A percentile compares a stretch with the other conserved stretches of the same genome.
phyloP scores from a whole-genome alignment of 2,888 invertebrate species.

The Diarsia dahlii region DNA sequence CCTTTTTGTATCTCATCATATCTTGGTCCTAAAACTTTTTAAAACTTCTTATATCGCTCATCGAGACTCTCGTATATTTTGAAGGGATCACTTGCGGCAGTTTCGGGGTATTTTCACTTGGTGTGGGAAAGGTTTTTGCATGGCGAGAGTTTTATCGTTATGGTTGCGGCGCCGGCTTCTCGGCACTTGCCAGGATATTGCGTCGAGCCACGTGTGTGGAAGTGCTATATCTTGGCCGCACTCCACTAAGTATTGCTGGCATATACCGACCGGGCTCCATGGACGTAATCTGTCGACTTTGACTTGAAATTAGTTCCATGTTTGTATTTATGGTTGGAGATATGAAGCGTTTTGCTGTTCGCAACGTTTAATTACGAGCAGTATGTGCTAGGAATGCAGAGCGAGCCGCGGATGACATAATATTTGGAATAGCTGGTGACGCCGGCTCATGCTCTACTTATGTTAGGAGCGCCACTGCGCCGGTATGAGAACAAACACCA shows the following conservation, averaged over 20 bases:
- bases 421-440: slow-evolving; percentile 27
- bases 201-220: slow-evolving; percentile 54
- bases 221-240: slow-evolving; percentile 42
- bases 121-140: slow-evolving; percentile 50
- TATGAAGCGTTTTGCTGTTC: slow-evolving; percentile 8
- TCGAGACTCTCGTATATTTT: slow-evolving; percentile 50
- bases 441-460: slow-evolving; percentile 30
- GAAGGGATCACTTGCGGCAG: slow-evolving; percentile 40
- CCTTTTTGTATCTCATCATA: slow-evolving; percentile 61
- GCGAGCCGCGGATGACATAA: slow-evolving; percentile 30
- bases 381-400: slow-evolving; percentile 15
- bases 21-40: slow-evolving; percentile 58
- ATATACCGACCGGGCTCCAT: slow-evolving; percentile 11
- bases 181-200: slow-evolving; percentile 49
- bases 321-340: slow-evolving; percentile 12
- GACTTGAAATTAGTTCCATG: slow-evolving; percentile 42
- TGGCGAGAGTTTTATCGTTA: slow-evolving; percentile 50
- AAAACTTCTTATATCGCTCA: slow-evolving; percentile 57
- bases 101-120: slow-evolving; percentile 45
- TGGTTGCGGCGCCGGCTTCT: slow-evolving; percentile 18
- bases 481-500: slow-evolving; percentile 51
- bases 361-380: slow-evolving; percentile 39
- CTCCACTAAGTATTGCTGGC: slow-evolving; percentile 24
- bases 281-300: slow-evolving; percentile 20
- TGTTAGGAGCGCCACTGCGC: slow-evolving; percentile 25